Conservation (phyloP, 2,797 vertebrate species). For the Lutra lutra region DNA sequence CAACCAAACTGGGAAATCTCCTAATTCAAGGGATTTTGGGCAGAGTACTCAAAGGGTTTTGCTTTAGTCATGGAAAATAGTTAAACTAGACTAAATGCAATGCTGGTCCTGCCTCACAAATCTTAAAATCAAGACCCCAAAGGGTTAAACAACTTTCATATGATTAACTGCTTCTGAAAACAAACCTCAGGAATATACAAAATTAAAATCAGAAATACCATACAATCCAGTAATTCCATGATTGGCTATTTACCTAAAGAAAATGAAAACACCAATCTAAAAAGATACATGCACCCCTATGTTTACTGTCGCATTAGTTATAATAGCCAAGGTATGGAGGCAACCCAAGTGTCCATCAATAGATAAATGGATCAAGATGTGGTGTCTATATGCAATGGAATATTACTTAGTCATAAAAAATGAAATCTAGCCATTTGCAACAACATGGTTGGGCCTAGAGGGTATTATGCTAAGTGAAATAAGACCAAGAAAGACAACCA, state of each 20-base stretch:
- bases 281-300: neutral
- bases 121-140: neutral
- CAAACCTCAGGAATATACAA: constrained; percentile 14
- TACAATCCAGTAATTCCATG: neutral
- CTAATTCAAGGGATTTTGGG: neutral
- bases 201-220: neutral
- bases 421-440: neutral
- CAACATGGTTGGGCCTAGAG: neutral
- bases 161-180: neutral
- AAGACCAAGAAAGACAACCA: neutral
- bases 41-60: neutral
- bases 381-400: neutral
- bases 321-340: neutral
- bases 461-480: neutral
- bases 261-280: neutral
- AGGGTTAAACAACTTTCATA: neutral
- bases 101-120: neutral
- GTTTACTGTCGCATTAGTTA: neutral
- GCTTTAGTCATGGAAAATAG: neutral
- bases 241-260: neutral
- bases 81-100: neutral
- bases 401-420: neutral
- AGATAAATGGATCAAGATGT: neutral
- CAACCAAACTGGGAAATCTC: neutral
- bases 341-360: neutral